Evolutionary conservation across 2,113 vertebrate genomes (phyloP).

Genomic region (Charina bottae): DNA sequence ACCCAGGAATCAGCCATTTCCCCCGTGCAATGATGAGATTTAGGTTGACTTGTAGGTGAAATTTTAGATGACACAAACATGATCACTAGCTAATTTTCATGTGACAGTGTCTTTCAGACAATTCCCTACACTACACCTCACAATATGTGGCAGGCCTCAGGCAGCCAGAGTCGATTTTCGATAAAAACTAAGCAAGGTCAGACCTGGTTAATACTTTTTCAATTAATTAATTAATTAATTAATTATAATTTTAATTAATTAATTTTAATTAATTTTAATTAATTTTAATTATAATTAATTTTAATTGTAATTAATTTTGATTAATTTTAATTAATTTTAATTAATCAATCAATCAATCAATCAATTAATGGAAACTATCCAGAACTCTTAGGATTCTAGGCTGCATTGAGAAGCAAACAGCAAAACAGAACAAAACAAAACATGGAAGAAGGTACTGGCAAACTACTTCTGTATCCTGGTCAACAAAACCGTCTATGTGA

Average conservation of each 20-base stretch:
- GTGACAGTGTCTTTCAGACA: background rate
- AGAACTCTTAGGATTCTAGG: background rate
- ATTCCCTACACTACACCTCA: background rate
- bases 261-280: too few species aligned
- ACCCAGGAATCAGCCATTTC: background rate
- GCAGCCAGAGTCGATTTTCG: too few species aligned
- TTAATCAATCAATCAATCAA: too few species aligned
- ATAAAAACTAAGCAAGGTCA: background rate
- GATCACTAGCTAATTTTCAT: background rate
- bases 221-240: too few species aligned
- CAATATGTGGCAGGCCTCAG: background rate
- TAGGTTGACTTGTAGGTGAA: background rate
- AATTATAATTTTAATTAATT: too few species aligned
- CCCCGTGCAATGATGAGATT: background rate
- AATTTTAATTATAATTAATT: too few species aligned
- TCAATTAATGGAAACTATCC: background rate
- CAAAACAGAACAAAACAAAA: background rate
- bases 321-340: too few species aligned
- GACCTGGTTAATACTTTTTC: background rate
- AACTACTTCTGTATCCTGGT: background rate
- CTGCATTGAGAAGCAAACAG: background rate
- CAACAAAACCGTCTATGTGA: background rate
- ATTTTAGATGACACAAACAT: background rate
- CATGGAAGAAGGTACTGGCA: background rate
- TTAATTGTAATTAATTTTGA: too few species aligned